Base-by-base conservation (phyloP, 1,140 invertebrate genomes). In the Cyphomyrmex costatus region DNA sequence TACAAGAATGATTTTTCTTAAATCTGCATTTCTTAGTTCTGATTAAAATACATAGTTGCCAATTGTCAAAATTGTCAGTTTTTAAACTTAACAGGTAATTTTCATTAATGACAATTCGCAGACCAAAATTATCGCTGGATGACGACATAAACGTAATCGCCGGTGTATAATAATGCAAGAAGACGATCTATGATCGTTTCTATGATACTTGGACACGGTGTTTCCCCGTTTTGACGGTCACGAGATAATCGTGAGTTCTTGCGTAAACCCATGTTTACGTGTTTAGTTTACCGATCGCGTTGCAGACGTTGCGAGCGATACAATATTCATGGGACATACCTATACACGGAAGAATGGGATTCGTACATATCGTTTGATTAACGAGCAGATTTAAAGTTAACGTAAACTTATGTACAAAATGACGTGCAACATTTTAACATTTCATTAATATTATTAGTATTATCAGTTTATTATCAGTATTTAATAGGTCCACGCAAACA, bases 291-390 rank as follows among this genome's bases (percentile, higher is more conserved):
- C 42, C 53, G 7, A 82, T 60, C 19, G 56, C 27, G 12, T 24
- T 8, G 14, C 27, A 12, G 60, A 66, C 19, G 27, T 66, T n/a
- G 46, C 14, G 14, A n/a, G 4, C 30, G 8, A 80, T 36, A 36
- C 36, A 66, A 83, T 74, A 83, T 51, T 60, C 36, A 74, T 74
- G 14, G 53, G 7, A 49, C 14, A 49, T 53, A n/a, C n/a, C n/a
- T n/a, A 19, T 19, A 33, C 8, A 58, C 58, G 46, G n/a, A 83
- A 83, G 36, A 14, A 60, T 42, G 1, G n/a, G 16, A 12, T 2
- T 27, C 8, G 24, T 71, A 46, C 10, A 82, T 58, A 46, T 82
- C 36, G 27, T 70, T 42, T 21, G 36, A 58, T 83, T 73, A 83
- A 83, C 24, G 36, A 82, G 24, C 19, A 7, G 6, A n/a, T 12